Evolutionary conservation across 1,140 invertebrate species (phyloP).

Genomic region (Anagrus nilaparvatae): DNA sequence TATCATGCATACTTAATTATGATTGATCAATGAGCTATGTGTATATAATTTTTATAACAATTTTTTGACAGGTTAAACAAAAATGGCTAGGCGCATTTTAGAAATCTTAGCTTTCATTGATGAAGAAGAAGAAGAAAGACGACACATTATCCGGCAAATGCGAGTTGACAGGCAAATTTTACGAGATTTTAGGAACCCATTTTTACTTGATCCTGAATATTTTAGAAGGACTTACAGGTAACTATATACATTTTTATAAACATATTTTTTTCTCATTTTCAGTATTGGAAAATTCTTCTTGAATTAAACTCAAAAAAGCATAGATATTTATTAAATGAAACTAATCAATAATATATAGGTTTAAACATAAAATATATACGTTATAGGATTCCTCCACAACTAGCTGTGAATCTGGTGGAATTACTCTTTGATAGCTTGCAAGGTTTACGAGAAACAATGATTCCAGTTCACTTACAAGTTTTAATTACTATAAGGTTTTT

Average conservation of each 20-base stretch:
- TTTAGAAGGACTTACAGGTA: slow-evolving; percentile 37
- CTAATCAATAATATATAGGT: not conserved
- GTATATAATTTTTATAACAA: too few relatives aligned
- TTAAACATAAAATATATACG: not conserved
- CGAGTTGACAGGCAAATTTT: not conserved
- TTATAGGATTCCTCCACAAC: not conserved
- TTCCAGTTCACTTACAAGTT: not conserved
- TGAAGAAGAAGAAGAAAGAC: not conserved
- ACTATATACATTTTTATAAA: slow-evolving; percentile 39
- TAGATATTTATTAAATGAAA: too few relatives aligned
- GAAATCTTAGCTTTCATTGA: too few relatives aligned
- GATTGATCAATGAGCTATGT: too few relatives aligned
- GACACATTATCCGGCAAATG: not conserved
- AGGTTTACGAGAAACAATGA: too few relatives aligned
- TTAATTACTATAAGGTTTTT: not conserved
- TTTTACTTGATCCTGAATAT: slow-evolving; percentile 1
- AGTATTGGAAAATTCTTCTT: too few relatives aligned
- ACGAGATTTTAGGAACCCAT: slow-evolving; percentile 1
- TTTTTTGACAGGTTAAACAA: too few relatives aligned
- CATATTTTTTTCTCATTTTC: too few relatives aligned
- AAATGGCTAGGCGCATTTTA: too few relatives aligned
- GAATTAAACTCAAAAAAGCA: too few relatives aligned
- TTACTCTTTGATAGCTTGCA: not conserved
- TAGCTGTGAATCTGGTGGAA: not conserved
- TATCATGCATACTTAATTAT: too few relatives aligned